Conservation (phyloP, 1,140 invertebrate species). For the Drosophila baimaii region DNA sequence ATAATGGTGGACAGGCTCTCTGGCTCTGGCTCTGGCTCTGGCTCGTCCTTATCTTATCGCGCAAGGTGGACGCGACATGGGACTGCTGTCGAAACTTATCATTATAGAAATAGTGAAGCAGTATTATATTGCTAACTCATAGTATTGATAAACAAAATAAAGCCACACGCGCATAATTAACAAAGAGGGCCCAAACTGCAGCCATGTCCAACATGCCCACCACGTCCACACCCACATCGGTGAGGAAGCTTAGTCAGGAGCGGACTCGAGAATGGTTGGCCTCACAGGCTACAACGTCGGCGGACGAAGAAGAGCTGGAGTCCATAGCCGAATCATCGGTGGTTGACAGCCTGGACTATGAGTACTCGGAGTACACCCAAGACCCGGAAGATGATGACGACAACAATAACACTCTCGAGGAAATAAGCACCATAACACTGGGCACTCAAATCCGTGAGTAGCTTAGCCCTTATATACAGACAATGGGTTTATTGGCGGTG, state of each 20-base stretch:
- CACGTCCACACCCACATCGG: conserved; percentile 28
- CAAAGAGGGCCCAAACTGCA: neutral
- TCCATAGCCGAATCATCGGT: conserved; percentile 74
- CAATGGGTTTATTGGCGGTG: no score
- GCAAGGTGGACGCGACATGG: conserved; percentile 18
- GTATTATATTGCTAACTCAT: conserved; percentile 31
- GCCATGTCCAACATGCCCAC: conserved; percentile 60
- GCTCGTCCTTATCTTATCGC: conserved; percentile 53
- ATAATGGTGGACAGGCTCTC: conserved; percentile 28
- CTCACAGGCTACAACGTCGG: conserved; percentile 17
- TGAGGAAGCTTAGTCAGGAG: conserved; percentile 46
- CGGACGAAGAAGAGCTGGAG: conserved; percentile 61
- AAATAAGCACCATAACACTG: conserved; percentile 63
- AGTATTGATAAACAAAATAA: conserved; percentile 41
- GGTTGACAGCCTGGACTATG: conserved; percentile 72
- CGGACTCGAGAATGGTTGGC: conserved; percentile 64
- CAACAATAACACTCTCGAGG: conserved; percentile 48
- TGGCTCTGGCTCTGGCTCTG: neutral
- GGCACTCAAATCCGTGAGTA: conserved; percentile 59
- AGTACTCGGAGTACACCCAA: conserved; percentile 53
- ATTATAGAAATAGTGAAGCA: conserved; percentile 25
- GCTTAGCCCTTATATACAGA: neutral
- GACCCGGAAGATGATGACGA: conserved; percentile 46
- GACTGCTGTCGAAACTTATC: conserved; percentile 48
- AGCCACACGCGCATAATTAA: conserved; percentile 25